Base-by-base conservation (phyloP, 2,888 invertebrate species). In the Branchipolynoe longqiensis region DNA sequence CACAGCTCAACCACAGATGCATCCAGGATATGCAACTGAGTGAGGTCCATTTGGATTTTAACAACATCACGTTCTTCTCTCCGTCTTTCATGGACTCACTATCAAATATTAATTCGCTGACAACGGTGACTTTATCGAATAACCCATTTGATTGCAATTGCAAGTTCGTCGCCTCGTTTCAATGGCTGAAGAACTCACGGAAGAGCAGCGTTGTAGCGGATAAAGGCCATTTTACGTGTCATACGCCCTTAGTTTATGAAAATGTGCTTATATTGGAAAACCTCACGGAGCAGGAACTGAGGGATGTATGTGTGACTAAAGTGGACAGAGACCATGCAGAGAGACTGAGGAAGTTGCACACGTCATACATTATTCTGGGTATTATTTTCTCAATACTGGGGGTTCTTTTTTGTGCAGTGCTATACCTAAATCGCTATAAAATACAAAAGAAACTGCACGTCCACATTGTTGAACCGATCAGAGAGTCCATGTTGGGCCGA, bases 321-420 rank as follows among this genome's bases (percentile, higher is more conserved):
- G n/a, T 4, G n/a, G 38, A 33, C 36, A 6, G n/a, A 6, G n/a
- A 4, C 0, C 1, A 69, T n/a, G 22, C n/a, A 38, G 69, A 69
- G 18, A 33, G 38, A 1, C 36, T 38, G 0, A 78, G 33, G 48
- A 78, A 78, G 48, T 22, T 78, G 4, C 3, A 33, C 48, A 78
- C 78, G 4, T 78, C 78, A 2, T 78, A 78, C 31, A 78, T 78
- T n/a, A 78, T 78, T 48, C 41, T 78, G 28, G 78, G 78, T 12
- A 54, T 78, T 48, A 48, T 78, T 25, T 78, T 78, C 28, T 41
- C 48, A 14, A 78, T 78, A 48, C 31, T 78, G 4, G 78, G 78
- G 1, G 48, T 78, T 18, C 48, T 78, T 6, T 78, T 78, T 28
- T 12, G 41, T 8, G 78, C 78, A n/a, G 78, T 78, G n/a, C 4